Base-by-base conservation (phyloP, 2,113 vertebrate genomes). In the Callorhinus ursinus region DNA sequence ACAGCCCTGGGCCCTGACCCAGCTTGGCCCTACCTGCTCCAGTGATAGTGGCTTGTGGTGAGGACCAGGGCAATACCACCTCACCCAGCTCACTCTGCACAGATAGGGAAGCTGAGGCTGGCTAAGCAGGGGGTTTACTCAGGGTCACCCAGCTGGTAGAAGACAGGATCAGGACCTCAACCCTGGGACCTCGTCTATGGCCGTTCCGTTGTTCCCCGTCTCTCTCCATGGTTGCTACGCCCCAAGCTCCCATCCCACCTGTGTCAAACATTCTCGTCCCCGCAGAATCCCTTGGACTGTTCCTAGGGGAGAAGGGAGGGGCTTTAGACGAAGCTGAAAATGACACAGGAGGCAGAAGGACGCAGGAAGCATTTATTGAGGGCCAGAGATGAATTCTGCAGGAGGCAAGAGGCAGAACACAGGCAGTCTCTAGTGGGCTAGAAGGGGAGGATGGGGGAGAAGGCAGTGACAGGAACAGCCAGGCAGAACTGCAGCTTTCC, bases 281-380 rank as follows among this genome's bases (percentile, higher is more conserved):
- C 21, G 28, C 59, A 15, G 57, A 42, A 33, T 71, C 71, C 76
- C 42, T 36, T 2, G 14, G 24, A 55, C 42, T 59, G 33, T n/a
- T 55, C 18, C n/a, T 16, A 46, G 57, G 33, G 49, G 12, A 49
- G 33, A 71, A 74, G n/a, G 28, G 7, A 80, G 77, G 18, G 71
- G 33, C 39, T 72, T 89, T 36, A n/a, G 69, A 69, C 19, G 33
- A 14, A 79, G n/a, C 4, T 16, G 33, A 88, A 96, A 88, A 97
- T 15, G n/a, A 97, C 85, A 85, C 88, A 55, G n/a, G 96, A 93
- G 88, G 33, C 88, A 51, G 39, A 87, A 81, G 67, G 79, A 93
- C 49, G 82, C 80, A 96, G 81, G 67, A 97, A 93, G 90, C 85
- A 86, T 98, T 98, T 98, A 98, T 97, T 98, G 84, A 95, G 49